These are phyloP conservation scores for Casuarius casuarius DNA, from an alignment of 2,113 vertebrate genomes.

Conservation along the genomic window DNA sequence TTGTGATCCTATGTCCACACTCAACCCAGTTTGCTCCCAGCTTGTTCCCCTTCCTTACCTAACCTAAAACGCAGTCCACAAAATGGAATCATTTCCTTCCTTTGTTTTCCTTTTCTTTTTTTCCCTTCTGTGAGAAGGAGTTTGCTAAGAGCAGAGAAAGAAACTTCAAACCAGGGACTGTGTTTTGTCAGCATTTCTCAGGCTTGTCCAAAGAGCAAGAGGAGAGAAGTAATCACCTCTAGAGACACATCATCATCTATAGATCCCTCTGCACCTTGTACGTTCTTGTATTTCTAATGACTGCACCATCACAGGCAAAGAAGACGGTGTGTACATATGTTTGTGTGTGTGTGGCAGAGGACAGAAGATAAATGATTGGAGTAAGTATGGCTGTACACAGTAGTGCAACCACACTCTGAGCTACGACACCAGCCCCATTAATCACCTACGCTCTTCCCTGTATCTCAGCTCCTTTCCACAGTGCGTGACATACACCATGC, in stretches of 20 bases:
- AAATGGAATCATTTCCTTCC: not conserved
- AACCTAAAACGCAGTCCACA: not conserved
- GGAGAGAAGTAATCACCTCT: not conserved
- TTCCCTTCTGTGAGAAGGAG: not conserved
- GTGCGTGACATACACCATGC: conserved; percentile 59
- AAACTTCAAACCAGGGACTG: not conserved
- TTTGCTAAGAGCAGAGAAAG: not conserved
- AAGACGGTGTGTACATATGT: not conserved
- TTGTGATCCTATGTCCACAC: not conserved
- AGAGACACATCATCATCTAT: not conserved
- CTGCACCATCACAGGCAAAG: not conserved
- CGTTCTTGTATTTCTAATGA: not conserved
- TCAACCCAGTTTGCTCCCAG: not conserved
- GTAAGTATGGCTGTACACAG: conserved; percentile 24
- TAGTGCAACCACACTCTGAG: conserved; percentile 51
- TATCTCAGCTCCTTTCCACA: conserved; percentile 36
- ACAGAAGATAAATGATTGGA: conserved; percentile 43
- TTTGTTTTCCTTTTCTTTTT: rapidly evolving
- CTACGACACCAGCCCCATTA: conserved; percentile 56
- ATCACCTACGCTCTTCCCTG: conserved; percentile 27
- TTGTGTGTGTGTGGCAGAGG: not conserved
- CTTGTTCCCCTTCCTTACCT: not conserved
- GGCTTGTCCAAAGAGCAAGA: not conserved
- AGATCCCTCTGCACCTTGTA: not conserved
- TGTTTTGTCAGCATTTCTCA: not conserved